These are phyloP conservation scores for Lepilemur septentrionalis DNA, from an alignment of 2,797 vertebrate species.

Conservation along the genomic window DNA sequence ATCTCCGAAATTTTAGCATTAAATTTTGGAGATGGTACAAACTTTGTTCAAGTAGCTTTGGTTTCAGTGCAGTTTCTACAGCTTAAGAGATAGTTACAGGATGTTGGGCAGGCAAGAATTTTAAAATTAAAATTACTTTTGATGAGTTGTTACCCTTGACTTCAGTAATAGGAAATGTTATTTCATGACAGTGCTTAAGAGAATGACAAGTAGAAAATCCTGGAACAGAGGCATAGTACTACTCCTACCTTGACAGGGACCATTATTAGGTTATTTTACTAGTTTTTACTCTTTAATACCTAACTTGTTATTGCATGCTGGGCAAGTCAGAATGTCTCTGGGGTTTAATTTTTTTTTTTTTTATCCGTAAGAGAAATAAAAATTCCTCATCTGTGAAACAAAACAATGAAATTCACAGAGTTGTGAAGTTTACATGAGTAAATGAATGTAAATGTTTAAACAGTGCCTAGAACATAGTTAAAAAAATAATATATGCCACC, in stretches of 20 bases:
- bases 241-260: neutral
- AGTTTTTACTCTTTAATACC: neutral
- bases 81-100: neutral
- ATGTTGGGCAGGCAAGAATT: neutral
- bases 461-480: neutral
- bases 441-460: neutral
- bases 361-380: neutral
- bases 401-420: neutral
- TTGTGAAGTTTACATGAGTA: neutral
- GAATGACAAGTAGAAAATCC: neutral
- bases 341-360: neutral
- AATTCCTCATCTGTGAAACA: neutral
- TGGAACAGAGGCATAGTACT: neutral
- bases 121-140: conserved; percentile 32
- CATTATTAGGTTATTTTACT: neutral
- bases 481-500: neutral
- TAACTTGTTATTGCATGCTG: neutral
- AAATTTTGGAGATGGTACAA: too few species aligned
- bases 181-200: neutral
- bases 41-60: neutral
- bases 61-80: neutral
- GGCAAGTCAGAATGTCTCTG: neutral
- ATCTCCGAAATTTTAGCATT: neutral
- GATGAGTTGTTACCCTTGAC: neutral
- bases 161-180: neutral